Percentiles rank a stretch among this genome's conserved stretches.
Evolutionary conservation across 2,797 vertebrate species (phyloP).

Genomic region (Luscinia megarhynchos): DNA sequence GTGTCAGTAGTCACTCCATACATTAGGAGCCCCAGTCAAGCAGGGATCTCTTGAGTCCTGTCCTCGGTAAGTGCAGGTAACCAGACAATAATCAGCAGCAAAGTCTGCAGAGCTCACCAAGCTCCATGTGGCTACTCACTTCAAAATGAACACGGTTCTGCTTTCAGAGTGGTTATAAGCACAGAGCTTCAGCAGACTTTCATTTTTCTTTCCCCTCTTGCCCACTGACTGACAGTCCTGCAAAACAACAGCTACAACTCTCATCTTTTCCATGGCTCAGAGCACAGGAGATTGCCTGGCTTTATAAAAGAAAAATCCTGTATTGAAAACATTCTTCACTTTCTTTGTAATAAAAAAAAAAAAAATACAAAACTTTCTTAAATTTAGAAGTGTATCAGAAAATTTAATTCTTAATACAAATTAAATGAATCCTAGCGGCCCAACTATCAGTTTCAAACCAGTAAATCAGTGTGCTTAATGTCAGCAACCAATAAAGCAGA

Average conservation of each 20-base stretch:
- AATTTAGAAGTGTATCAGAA: neutral
- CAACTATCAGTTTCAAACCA: conserved; percentile 30
- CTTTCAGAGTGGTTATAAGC: neutral
- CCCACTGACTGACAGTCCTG: neutral
- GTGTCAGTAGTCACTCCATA: neutral
- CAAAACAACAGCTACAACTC: neutral
- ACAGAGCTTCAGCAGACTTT: neutral
- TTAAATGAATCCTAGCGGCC: neutral
- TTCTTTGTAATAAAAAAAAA: neutral
- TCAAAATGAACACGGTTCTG: neutral
- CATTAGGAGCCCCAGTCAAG: neutral
- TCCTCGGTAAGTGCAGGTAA: neutral
- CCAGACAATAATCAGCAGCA: neutral
- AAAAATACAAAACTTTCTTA: neutral
- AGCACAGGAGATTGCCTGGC: neutral
- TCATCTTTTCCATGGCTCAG: neutral
- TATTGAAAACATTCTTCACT: neutral
- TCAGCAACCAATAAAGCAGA: conserved; percentile 62
- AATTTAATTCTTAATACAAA: conserved; percentile 42
- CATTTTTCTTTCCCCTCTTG: neutral
- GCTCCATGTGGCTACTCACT: neutral
- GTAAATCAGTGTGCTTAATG: conserved; percentile 46
- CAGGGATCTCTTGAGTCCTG: neutral
- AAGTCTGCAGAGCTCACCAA: neutral
- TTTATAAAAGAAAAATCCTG: neutral